A percentile compares a stretch with the other conserved stretches of the same genome.
Conservation (phyloP, 1,140 invertebrate genomes). For the Drosophila jambulina region DNA sequence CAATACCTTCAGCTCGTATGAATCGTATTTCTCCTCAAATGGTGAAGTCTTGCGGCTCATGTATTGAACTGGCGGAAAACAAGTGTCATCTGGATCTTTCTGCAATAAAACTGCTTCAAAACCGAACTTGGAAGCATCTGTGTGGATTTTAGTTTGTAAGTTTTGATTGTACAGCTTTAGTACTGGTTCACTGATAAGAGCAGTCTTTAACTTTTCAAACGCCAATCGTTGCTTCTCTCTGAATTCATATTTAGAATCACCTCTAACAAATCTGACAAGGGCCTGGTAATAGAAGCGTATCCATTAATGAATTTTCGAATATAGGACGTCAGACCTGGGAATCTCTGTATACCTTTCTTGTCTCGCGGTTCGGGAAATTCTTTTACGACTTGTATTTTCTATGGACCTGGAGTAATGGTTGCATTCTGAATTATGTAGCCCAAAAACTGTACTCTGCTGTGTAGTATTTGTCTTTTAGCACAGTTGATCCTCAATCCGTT, state of each 20-base stretch:
- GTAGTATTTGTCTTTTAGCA: background rate
- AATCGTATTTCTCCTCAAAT: too few relatives aligned
- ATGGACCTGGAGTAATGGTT: too few relatives aligned
- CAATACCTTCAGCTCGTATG: constrained; percentile 62
- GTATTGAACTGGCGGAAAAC: constrained; percentile 17
- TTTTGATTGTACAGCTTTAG: constrained; percentile 12
- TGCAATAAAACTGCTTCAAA: constrained; percentile 2
- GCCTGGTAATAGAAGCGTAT: background rate
- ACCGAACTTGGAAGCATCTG: constrained; percentile 8
- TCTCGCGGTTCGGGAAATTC: constrained; percentile 13
- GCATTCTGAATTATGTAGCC: too few relatives aligned
- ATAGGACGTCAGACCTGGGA: background rate
- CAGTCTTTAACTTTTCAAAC: background rate
- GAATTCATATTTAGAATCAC: background rate
- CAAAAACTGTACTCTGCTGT: background rate
- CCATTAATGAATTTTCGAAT: background rate
- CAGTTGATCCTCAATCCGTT: background rate
- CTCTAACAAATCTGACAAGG: background rate
- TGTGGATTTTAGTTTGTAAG: constrained; percentile 5
- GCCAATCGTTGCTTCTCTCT: background rate
- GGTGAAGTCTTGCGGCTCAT: constrained; percentile 21
- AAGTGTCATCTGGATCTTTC: background rate
- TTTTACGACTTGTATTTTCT: too few relatives aligned
- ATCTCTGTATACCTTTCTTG: constrained; percentile 1
- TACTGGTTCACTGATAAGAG: too few relatives aligned